phyloP scores from a whole-genome alignment of 2,113 vertebrate genomes.

The Silurus glanis region DNA sequence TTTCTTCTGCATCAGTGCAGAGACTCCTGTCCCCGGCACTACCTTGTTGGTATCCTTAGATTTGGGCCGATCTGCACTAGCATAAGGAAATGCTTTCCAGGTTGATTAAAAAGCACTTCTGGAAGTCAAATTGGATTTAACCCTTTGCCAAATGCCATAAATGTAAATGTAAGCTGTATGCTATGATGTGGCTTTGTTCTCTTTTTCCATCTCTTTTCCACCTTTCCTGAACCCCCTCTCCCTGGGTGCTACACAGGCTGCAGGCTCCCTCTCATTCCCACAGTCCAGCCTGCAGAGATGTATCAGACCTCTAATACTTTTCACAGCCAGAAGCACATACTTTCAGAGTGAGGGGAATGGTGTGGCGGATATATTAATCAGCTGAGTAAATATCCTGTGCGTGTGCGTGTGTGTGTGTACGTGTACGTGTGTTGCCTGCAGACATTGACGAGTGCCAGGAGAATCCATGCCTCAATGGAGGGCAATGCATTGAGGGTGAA shows the following conservation, averaged over 20 bases:
- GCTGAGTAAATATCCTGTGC: constrained; percentile 74
- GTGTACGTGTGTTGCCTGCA: constrained; percentile 59
- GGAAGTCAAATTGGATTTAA: constrained; percentile 7
- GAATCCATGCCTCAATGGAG: constrained; percentile 70
- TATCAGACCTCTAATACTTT: constrained; percentile 70
- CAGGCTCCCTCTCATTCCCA: constrained; percentile 58
- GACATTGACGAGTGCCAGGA: constrained; percentile 75
- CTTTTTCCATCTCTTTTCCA: neutral
- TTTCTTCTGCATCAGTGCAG: too few species aligned
- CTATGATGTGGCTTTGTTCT: constrained; percentile 4
- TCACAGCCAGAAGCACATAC: constrained; percentile 74
- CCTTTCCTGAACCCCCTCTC: constrained; percentile 24
- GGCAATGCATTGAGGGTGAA: constrained; percentile 66
- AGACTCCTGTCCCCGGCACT: neutral
- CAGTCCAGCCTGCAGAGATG: constrained; percentile 65
- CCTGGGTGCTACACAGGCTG: constrained; percentile 46
- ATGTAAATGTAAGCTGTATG: constrained; percentile 8
- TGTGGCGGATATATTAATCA: constrained; percentile 74
- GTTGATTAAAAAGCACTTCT: constrained; percentile 9
- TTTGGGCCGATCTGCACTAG: neutral
- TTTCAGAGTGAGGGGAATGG: constrained; percentile 71
- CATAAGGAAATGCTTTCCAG: constrained; percentile 24
- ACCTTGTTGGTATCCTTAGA: neutral
- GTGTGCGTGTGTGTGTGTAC: constrained; percentile 46
- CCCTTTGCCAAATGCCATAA: constrained; percentile 8